Conservation (phyloP, 2,888 invertebrate genomes). For the Palloptera scutellata region DNA sequence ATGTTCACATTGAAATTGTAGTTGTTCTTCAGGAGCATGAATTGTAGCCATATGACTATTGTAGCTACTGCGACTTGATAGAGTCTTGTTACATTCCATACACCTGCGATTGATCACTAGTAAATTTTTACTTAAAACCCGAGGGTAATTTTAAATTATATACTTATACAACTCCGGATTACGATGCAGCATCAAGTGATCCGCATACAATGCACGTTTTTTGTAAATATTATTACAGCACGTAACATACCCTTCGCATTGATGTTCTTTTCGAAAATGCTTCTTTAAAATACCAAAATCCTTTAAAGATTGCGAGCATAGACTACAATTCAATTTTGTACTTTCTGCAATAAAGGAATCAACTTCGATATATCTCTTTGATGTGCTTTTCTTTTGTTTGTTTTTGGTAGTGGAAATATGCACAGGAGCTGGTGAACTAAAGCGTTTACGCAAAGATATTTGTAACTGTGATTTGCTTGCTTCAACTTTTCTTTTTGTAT, state of each 20-base stretch:
- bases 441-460: too few relatives aligned
- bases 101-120: conserved; percentile 20
- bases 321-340: conserved; percentile 21
- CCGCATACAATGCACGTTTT: conserved; percentile 50
- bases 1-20: conserved; percentile 30
- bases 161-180: conserved; percentile 50
- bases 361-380: conserved; percentile 38
- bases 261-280: conserved; percentile 49
- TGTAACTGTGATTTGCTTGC: too few relatives aligned
- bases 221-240: conserved; percentile 53
- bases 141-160: not conserved
- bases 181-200: conserved; percentile 51
- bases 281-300: conserved; percentile 44
- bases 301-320: conserved; percentile 20
- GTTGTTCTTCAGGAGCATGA: conserved; percentile 24
- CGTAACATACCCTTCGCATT: conserved; percentile 48
- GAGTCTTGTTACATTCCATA: conserved; percentile 27
- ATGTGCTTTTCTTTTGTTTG: too few relatives aligned
- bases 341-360: conserved; percentile 29
- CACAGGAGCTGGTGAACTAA: too few relatives aligned
- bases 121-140: too few relatives aligned
- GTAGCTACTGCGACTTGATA: conserved; percentile 32
- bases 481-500: too few relatives aligned
- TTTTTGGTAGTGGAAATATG: too few relatives aligned
- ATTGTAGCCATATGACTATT: conserved; percentile 32